Evolutionary conservation across 2,113 vertebrate species (phyloP).

Genomic region (Lepus europaeus): DNA sequence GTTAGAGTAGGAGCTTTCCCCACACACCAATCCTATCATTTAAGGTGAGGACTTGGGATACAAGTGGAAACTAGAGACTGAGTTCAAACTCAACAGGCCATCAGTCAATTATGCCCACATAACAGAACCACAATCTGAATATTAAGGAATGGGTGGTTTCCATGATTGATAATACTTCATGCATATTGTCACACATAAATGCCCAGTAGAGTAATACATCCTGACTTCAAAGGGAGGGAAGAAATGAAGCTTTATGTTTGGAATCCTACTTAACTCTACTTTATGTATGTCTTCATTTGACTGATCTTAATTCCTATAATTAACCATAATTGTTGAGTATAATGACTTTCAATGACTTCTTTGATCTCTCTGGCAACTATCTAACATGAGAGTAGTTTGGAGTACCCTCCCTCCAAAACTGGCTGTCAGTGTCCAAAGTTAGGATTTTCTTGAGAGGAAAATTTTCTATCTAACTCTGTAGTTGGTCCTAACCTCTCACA

Average conservation of each 20-base stretch:
- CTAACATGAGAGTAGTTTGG: neutral
- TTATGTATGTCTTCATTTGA: neutral
- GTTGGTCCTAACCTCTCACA: neutral
- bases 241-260: neutral
- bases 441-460: neutral
- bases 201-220: neutral
- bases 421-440: neutral
- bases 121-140: neutral
- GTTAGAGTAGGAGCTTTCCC: neutral
- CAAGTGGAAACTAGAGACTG: neutral
- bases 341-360: neutral
- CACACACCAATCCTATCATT: neutral
- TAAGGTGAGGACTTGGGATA: neutral
- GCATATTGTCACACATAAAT: neutral
- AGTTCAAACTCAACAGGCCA: neutral
- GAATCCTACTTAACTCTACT: neutral
- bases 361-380: neutral
- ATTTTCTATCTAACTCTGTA: neutral
- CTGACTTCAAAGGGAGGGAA: neutral
- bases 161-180: neutral
- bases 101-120: neutral
- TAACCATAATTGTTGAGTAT: neutral
- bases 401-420: neutral
- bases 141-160: neutral
- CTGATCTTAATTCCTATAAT: constrained; percentile 14